These are phyloP conservation scores for Halichoerus grypus DNA, from an alignment of 2,113 vertebrate species.

Conservation along the genomic window DNA sequence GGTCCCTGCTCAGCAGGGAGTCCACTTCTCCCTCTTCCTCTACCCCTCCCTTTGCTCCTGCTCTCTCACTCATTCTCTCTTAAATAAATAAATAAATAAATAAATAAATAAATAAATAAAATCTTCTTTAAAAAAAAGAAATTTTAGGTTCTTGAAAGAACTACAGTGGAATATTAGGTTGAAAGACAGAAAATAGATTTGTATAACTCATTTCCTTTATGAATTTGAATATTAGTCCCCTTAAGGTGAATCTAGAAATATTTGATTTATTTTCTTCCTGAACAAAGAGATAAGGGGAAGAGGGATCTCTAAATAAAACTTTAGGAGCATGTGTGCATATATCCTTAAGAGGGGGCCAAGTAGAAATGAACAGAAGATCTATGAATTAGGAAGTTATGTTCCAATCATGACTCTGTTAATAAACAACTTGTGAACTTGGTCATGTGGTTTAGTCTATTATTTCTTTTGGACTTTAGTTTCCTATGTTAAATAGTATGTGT, in stretches of 20 bases:
- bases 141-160: background rate
- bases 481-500: background rate
- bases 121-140: background rate
- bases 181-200: background rate
- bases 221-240: background rate
- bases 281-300: background rate
- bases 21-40: too few relatives aligned
- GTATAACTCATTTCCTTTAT: background rate
- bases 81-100: too few relatives aligned
- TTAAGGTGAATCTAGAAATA: conserved; percentile 23
- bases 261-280: background rate
- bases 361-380: background rate
- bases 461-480: background rate
- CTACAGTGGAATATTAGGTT: background rate
- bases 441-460: background rate
- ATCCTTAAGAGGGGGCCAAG: background rate
- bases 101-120: too few relatives aligned
- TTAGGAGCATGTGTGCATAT: background rate
- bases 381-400: background rate
- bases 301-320: background rate
- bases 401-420: background rate
- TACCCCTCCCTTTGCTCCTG: too few relatives aligned
- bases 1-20: too few relatives aligned
- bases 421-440: background rate
- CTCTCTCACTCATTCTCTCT: too few relatives aligned